These are phyloP conservation scores for Macaria notata DNA, from an alignment of 2,888 invertebrate species.

Conservation along the genomic window DNA sequence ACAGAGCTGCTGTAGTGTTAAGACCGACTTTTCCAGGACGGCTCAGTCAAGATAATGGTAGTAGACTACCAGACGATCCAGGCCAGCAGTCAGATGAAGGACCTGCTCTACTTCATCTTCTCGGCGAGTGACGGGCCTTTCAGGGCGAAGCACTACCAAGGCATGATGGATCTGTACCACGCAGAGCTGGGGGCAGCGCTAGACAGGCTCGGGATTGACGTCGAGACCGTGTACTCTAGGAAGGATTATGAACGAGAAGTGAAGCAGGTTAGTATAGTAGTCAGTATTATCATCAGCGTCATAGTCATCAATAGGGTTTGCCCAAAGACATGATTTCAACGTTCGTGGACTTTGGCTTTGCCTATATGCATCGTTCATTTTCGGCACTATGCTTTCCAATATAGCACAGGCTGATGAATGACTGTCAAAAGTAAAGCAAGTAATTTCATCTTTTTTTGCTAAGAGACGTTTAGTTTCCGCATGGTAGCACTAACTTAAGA, in stretches of 20 bases:
- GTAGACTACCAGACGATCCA: constrained; percentile 15
- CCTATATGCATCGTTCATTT: no score
- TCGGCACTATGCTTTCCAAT: background rate
- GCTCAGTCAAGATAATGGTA: background rate
- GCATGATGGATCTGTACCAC: constrained; percentile 40
- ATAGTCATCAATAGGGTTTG: background rate
- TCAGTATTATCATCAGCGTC: background rate
- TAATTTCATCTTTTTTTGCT: background rate
- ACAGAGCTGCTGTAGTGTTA: background rate
- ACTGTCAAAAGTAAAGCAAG: background rate
- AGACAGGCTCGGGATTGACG: constrained; percentile 40
- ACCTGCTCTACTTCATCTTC: constrained; percentile 11
- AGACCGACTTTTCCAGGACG: constrained; percentile 3
- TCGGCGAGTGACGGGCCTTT: constrained; percentile 6
- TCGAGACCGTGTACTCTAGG: constrained; percentile 42
- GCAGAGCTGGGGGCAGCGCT: constrained; percentile 42
- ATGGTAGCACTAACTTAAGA: no score
- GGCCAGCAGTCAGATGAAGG: background rate
- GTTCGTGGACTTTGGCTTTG: no score
- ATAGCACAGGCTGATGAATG: background rate
- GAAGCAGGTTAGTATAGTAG: constrained; percentile 36
- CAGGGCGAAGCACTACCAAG: constrained; percentile 30
- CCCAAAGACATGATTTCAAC: background rate
- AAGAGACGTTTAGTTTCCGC: no score
- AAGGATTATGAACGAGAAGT: constrained; percentile 50